Evolutionary conservation across 2,888 invertebrate species (phyloP).

Genomic region (Blera fallax): DNA sequence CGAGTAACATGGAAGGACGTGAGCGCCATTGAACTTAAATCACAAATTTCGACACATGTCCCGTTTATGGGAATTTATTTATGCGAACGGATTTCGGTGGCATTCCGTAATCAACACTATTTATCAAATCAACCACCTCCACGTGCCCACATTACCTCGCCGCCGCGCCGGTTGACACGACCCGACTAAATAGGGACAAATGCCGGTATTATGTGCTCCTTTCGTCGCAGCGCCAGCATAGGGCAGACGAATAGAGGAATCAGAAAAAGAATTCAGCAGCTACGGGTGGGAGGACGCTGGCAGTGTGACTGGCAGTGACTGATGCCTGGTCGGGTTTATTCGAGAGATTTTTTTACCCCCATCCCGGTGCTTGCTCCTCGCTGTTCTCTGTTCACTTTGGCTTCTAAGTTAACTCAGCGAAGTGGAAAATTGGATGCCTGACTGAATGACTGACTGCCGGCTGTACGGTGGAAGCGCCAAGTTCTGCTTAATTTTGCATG

Average conservation of each 20-base stretch:
- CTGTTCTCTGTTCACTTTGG: too few relatives aligned
- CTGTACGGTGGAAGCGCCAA: conserved; percentile 24
- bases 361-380: neutral
- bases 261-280: conserved; percentile 20
- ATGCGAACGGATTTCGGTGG: conserved; percentile 39
- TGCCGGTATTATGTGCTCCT: conserved; percentile 8
- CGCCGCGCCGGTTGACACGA: conserved; percentile 22
- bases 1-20: conserved; percentile 10
- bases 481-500: conserved; percentile 70
- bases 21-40: conserved; percentile 31
- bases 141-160: conserved; percentile 16
- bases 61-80: conserved; percentile 30
- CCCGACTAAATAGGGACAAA: conserved; percentile 50
- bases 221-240: neutral
- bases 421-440: conserved; percentile 68
- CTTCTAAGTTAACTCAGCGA: conserved; percentile 47
- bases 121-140: conserved; percentile 35
- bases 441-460: conserved; percentile 51
- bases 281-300: neutral
- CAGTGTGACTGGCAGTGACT: conserved; percentile 29
- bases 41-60: conserved; percentile 51
- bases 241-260: neutral
- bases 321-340: conserved; percentile 42
- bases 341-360: neutral
- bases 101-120: conserved; percentile 44